Conservation (phyloP, 2,888 invertebrate genomes). For the Dicycla oo region DNA sequence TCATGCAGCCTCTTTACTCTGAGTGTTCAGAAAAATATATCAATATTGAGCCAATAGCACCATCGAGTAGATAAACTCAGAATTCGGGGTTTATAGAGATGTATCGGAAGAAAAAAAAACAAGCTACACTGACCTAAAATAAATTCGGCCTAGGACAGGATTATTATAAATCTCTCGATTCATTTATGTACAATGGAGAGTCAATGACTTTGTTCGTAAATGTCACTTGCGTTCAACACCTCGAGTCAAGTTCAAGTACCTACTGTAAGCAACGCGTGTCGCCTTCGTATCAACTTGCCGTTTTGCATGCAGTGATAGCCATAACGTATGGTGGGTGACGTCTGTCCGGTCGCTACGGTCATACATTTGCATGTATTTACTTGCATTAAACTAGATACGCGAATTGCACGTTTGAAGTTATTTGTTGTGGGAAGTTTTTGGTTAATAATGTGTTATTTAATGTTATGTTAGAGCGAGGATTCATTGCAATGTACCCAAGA, state of each 20-base stretch:
- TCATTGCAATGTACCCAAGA: not conserved
- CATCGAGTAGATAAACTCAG: not conserved
- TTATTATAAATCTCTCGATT: not conserved
- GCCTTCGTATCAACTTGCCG: slow-evolving; percentile 78
- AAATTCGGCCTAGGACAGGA: not conserved
- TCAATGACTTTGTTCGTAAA: slow-evolving; percentile 60
- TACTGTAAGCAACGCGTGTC: slow-evolving; percentile 67
- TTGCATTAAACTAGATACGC: slow-evolving; percentile 75
- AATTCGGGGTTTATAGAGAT: no score
- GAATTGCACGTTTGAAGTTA: slow-evolving; percentile 64
- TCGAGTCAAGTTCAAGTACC: slow-evolving; percentile 87
- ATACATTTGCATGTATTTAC: slow-evolving; percentile 79
- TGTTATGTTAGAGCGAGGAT: not conserved
- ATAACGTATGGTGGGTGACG: slow-evolving; percentile 74
- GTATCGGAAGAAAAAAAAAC: not conserved
- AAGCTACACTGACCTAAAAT: not conserved
- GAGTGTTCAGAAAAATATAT: not conserved
- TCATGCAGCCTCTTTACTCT: no score
- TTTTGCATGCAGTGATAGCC: slow-evolving; percentile 63
- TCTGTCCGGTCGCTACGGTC: slow-evolving; percentile 71
- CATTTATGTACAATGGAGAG: slow-evolving; percentile 22
- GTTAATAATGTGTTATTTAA: slow-evolving; percentile 3
- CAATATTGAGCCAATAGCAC: not conserved
- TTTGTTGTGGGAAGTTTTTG: slow-evolving; percentile 27
- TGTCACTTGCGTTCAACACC: slow-evolving; percentile 71